Conservation (phyloP, 53 echinoderm and acorn worm species). For the Antedon mediterranea region DNA sequence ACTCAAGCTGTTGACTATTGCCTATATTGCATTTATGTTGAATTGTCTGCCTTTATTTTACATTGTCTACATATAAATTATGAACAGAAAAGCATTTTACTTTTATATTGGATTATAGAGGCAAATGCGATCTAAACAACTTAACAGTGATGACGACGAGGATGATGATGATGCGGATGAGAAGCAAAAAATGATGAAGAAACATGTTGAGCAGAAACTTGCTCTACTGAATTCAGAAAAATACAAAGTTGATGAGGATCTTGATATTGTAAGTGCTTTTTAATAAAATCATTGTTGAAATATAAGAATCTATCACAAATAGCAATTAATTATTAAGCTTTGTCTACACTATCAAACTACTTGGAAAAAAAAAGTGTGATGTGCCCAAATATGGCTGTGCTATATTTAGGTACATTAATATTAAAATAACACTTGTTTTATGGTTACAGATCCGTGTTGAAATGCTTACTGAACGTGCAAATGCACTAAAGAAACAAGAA, state of each 20-base stretch:
- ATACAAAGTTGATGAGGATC: conserved; percentile 54
- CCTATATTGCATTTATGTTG: too few species aligned
- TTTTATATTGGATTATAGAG: too few species aligned
- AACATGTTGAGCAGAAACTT: conserved; percentile 62
- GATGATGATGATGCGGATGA: conserved; percentile 64
- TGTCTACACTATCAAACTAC: too few species aligned
- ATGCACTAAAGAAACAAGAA: conserved; percentile 68
- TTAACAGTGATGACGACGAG: conserved; percentile 39
- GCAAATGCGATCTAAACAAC: conserved; percentile 29
- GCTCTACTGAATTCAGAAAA: conserved; percentile 32
- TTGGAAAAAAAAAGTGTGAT: too few species aligned
- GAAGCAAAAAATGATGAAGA: conserved; percentile 42
- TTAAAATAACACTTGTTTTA: not conserved
- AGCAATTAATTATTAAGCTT: not conserved
- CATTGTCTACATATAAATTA: too few species aligned
- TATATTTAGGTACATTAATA: too few species aligned
- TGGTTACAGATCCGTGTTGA: conserved; percentile 52
- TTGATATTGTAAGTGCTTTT: conserved; percentile 50
- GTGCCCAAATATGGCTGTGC: too few species aligned
- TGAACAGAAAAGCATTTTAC: too few species aligned
- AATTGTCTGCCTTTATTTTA: too few species aligned
- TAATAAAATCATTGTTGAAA: too few species aligned
- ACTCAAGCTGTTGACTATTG: too few species aligned
- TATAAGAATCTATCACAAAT: too few species aligned
- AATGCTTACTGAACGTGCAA: conserved; percentile 74